Base-by-base conservation (phyloP, 2,888 invertebrate species). In the Drosophila prostipennis region DNA sequence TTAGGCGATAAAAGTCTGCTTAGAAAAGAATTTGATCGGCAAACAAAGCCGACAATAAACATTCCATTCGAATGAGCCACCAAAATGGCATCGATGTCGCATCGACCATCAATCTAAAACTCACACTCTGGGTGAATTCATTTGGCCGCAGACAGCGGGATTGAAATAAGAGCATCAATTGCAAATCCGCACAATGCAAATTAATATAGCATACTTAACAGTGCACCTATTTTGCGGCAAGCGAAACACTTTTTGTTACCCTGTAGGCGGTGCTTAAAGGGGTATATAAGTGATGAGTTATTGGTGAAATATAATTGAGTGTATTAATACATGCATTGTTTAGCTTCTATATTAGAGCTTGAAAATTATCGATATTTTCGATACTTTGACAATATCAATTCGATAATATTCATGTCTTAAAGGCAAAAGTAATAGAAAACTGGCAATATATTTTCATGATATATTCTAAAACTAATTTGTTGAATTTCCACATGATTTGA, bases 151-250 rank as follows among this genome's bases (percentile, higher is more conserved):
- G 84, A 75, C 79, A 78, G 74, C 60, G 75, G 68, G 72, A 71
- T 26, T 57, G 72, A 51, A 53, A 68, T 75, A 65, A 63, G 19
- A 32, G 48, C 53, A 13, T 48, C 40, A 42, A 45, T 48, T 48
- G 49, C 76, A 72, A 81, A 79, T 61, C 49, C 64, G 55, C 64
- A 76, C 85, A 82, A 84, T 84, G 76, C 60, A 76, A 79, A 87
- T 85, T 82, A 81, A 76, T 87, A 87, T 89, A 79, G 86, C 81
- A 84, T 81, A 89, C 80, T 87, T 87, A 81, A 75, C 74, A 73
- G 80, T 46, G 59, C 69, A 73, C 26, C 60, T 48, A 60, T 77
- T 86, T 68, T 81, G 82, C 45, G 85, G 80, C 80, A 65, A 54
- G 63, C 69, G 55, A 60, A 75, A 65, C 55, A 52, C 53, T 16